Evolutionary conservation across 2,888 invertebrate genomes (phyloP).

Genomic region (Sclerodermus sp.): DNA sequence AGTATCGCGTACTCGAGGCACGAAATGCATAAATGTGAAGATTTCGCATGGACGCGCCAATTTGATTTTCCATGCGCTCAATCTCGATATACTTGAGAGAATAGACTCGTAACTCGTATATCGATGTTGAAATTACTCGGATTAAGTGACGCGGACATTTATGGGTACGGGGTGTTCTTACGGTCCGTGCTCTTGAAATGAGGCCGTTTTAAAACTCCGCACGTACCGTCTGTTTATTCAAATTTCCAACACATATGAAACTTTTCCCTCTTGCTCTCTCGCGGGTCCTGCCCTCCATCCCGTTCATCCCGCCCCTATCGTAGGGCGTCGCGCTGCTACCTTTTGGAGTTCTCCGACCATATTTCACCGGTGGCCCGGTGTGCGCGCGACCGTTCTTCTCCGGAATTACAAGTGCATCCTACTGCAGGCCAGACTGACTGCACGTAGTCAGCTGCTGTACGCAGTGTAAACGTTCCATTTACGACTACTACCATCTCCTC

Average conservation of each 20-base stretch:
- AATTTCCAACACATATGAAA: constrained; percentile 33
- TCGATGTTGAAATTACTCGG: constrained; percentile 1
- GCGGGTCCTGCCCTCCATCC: neutral
- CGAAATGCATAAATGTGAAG: too few relatives aligned
- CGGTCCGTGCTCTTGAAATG: constrained; percentile 15
- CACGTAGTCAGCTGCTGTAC: constrained; percentile 12
- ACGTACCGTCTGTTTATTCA: constrained; percentile 42
- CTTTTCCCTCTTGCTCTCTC: constrained; percentile 7
- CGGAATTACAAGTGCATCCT: constrained; percentile 18
- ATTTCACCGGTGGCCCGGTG: constrained; percentile 19
- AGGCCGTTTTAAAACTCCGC: constrained; percentile 35
- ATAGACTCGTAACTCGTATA: neutral
- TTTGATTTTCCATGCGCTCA: too few relatives aligned
- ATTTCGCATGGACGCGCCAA: too few relatives aligned
- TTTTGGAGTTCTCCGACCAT: constrained; percentile 4
- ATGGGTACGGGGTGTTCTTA: neutral
- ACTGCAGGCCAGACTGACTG: constrained; percentile 1
- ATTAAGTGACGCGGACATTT: constrained; percentile 5
- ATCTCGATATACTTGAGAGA: too few relatives aligned
- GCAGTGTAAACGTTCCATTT: constrained; percentile 13
- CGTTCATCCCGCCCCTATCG: neutral
- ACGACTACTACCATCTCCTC: neutral
- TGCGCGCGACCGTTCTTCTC: constrained; percentile 1
- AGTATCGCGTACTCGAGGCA: too few relatives aligned
- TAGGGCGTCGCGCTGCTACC: neutral